Conservation (phyloP, 2,113 vertebrate genomes). For the Varanus komodoensis region DNA sequence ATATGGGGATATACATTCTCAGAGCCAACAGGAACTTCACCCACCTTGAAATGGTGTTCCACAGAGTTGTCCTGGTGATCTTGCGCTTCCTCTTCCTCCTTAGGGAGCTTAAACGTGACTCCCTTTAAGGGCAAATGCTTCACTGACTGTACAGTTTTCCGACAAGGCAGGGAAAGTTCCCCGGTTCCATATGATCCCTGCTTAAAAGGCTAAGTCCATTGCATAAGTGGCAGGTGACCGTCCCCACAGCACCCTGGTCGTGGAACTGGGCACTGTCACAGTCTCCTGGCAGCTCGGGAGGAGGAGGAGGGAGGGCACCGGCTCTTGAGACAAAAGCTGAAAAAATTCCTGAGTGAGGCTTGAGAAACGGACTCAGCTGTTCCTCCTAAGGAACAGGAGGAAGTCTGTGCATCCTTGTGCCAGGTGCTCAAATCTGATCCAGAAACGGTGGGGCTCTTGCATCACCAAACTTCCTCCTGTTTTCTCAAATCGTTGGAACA, state of each 20-base stretch:
- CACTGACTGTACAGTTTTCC: not conserved
- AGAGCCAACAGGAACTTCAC: not conserved
- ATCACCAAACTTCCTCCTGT: constrained; percentile 61
- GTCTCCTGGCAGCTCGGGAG: not conserved
- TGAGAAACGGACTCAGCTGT: constrained; percentile 33
- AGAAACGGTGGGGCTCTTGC: constrained; percentile 58
- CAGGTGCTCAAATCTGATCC: constrained; percentile 55
- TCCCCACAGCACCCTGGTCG: not conserved
- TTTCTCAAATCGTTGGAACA: constrained; percentile 33
- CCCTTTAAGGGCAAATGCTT: not conserved
- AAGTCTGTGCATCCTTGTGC: constrained; percentile 52
- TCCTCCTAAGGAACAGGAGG: constrained; percentile 22
- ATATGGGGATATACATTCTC: not conserved
- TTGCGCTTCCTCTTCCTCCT: not conserved
- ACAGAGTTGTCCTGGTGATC: not conserved
- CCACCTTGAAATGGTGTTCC: constrained; percentile 21
- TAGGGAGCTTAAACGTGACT: not conserved
- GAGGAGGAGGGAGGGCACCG: not conserved
- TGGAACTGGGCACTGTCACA: not conserved
- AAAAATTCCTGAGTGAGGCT: constrained; percentile 10
- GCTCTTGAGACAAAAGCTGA: not conserved
- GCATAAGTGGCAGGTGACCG: not conserved
- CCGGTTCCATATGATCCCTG: constrained; percentile 44
- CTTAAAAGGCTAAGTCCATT: constrained; percentile 46
- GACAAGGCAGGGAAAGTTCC: not conserved